phyloP scores from a whole-genome alignment of 1,140 invertebrate genomes.

The Papilio machaon region DNA sequence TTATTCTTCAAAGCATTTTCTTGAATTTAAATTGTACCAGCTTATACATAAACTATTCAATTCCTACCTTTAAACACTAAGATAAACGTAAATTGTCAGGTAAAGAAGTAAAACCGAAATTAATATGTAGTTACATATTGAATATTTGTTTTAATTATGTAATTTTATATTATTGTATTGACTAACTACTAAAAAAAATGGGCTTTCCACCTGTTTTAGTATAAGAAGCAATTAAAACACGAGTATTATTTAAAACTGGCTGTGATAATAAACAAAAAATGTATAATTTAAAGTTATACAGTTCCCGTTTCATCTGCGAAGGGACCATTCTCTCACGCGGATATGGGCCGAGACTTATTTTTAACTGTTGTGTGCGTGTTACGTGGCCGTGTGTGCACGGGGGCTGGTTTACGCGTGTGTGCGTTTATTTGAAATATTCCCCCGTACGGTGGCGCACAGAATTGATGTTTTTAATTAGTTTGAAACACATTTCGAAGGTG shows the following conservation, averaged over 20 bases:
- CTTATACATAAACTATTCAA: not conserved
- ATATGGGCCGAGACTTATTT: conserved; percentile 71
- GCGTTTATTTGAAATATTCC: conserved; percentile 73
- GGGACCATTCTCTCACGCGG: conserved; percentile 66
- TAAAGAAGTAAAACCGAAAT: too few species aligned
- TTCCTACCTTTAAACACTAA: too few species aligned
- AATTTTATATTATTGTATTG: too few species aligned
- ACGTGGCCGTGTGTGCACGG: conserved; percentile 50
- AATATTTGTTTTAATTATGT: too few species aligned
- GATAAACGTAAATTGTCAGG: not conserved
- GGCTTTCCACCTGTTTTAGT: too few species aligned
- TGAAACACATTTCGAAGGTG: conserved; percentile 73
- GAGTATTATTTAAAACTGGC: not conserved
- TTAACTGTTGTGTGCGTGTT: conserved; percentile 67
- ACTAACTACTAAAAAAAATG: too few species aligned
- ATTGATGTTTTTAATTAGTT: conserved; percentile 81
- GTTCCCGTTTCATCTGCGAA: conserved; percentile 40
- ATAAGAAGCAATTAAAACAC: not conserved
- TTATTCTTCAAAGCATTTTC: conserved; percentile 28
- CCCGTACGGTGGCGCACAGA: conserved; percentile 64
- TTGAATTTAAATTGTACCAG: not conserved
- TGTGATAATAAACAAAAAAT: not conserved
- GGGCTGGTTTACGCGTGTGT: conserved; percentile 55
- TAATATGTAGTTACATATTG: too few species aligned
- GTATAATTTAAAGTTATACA: conserved; percentile 41